Base-by-base conservation (phyloP, 2,113 vertebrate species). In the Solenodon paradoxus region DNA sequence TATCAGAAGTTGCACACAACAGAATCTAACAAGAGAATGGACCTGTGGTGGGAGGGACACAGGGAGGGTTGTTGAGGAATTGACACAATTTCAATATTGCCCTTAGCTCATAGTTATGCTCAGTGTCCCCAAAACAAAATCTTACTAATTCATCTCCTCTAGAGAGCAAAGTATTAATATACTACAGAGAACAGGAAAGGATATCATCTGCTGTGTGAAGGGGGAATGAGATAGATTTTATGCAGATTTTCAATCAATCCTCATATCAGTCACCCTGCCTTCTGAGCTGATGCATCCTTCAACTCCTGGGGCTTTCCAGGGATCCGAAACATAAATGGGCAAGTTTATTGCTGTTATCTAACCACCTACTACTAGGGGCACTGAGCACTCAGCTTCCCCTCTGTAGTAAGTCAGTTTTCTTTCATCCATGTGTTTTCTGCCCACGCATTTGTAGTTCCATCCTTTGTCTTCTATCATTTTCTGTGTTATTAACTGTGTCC, bases 191-290 rank as follows among this genome's bases (percentile, higher is more conserved):
- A 8, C n/a, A 59, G 20, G n/a, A 84, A 77, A 8, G n/a, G 55
- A 4, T 32, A 1, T 5, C 3, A 40, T n/a, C 1, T 35, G 38
- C 0, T 35, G 1, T 47, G 9, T 20, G 9, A 0, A 72, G 16
- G 12, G 4, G 12, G 7, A 68, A 61, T 51, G 24, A 93, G 13
- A 74, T 15, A 24, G 2, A 47, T 80, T 9, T 51, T 32, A 40
- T 0, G 26, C 26, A 71, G 10, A 59, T 77, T 40, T 61, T 53
- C 32, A 88, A 45, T 10, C 5, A 42, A 28, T n/a, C 4, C 7
- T 90, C 8, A 17, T 35, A 26, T 9, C 5, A 57, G n/a, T 30
- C 24, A 28, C 57, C 3, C 3, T 68, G 24, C n/a, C 9, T 4
- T 61, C 35, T 68, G 55, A 35, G 2, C 11, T 17, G 1, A 7